phyloP scores from a whole-genome alignment of 2,797 vertebrate species.

The Cirrhinus molitorella region DNA sequence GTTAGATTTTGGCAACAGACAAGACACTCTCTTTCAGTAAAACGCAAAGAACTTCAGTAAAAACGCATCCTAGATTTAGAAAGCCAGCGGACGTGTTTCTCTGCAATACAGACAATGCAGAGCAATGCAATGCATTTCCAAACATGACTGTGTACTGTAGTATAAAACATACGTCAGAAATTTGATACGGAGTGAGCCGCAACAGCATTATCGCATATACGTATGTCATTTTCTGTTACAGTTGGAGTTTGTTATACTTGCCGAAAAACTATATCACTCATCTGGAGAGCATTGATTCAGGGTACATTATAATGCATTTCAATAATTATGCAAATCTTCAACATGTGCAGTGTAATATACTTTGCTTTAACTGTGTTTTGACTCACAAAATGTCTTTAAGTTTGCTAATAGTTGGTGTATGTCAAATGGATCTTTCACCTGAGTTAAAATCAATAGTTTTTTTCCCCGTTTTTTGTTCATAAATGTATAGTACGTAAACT shows the following conservation, averaged over 20 bases:
- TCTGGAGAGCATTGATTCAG: constrained; percentile 62
- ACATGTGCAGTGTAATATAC: constrained; percentile 55
- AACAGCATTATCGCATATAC: constrained; percentile 1
- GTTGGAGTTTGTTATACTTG: constrained; percentile 40
- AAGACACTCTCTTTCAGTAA: constrained; percentile 76
- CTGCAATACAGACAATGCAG: constrained; percentile 52
- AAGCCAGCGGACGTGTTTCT: constrained; percentile 33
- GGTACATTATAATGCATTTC: constrained; percentile 60
- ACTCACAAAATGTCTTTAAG: constrained; percentile 51
- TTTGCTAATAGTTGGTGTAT: constrained; percentile 52
- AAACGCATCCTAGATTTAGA: background rate
- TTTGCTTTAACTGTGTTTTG: constrained; percentile 57
- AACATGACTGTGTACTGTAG: constrained; percentile 71
- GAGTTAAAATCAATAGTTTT: constrained; percentile 44
- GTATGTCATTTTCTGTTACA: constrained; percentile 8
- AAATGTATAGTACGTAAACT: constrained; percentile 8
- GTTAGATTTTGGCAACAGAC: constrained; percentile 81
- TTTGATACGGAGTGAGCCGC: constrained; percentile 67
- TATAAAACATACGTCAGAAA: constrained; percentile 34
- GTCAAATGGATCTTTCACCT: constrained; percentile 9
- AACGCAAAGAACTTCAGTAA: constrained; percentile 69
- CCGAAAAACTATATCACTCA: constrained; percentile 44
- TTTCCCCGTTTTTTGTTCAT: constrained; percentile 11
- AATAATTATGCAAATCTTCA: constrained; percentile 59
- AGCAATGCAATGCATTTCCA: constrained; percentile 50